Conservation (phyloP, 1,140 invertebrate genomes). For the Sitobion miscanthi region DNA sequence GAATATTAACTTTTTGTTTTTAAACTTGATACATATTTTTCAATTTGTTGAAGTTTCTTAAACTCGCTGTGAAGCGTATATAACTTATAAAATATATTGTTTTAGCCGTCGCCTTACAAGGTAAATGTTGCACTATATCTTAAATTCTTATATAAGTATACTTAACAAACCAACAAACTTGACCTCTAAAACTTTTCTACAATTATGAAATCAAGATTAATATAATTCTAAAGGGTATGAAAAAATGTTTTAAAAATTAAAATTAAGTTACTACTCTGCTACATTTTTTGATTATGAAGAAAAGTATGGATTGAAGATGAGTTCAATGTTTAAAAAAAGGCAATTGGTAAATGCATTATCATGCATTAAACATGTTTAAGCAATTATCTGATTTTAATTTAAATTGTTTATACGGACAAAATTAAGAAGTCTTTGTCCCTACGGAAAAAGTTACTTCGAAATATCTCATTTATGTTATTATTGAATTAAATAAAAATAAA, state of each 20-base stretch:
- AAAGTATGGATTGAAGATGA: too few species aligned
- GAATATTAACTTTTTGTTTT: background rate
- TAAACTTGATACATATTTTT: slow-evolving; percentile 4
- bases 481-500: slow-evolving; percentile 1
- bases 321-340: too few species aligned
- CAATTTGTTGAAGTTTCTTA: background rate
- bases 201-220: background rate
- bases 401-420: background rate
- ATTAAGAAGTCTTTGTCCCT: background rate
- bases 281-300: too few species aligned
- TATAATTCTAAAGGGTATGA: background rate
- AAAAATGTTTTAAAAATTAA: background rate
- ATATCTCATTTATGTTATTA: background rate
- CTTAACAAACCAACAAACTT: background rate
- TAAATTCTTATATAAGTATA: background rate
- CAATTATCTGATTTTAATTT: background rate
- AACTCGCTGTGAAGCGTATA: background rate
- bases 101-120: background rate
- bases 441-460: background rate
- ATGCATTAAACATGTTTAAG: too few species aligned
- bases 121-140: background rate
- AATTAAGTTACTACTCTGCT: background rate
- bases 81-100: background rate
- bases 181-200: background rate
- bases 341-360: too few species aligned